A percentile compares a stretch with the other conserved stretches of the same genome.
Evolutionary conservation across 2,888 invertebrate species (phyloP).

Genomic region (Ecliptopera silaceata): DNA sequence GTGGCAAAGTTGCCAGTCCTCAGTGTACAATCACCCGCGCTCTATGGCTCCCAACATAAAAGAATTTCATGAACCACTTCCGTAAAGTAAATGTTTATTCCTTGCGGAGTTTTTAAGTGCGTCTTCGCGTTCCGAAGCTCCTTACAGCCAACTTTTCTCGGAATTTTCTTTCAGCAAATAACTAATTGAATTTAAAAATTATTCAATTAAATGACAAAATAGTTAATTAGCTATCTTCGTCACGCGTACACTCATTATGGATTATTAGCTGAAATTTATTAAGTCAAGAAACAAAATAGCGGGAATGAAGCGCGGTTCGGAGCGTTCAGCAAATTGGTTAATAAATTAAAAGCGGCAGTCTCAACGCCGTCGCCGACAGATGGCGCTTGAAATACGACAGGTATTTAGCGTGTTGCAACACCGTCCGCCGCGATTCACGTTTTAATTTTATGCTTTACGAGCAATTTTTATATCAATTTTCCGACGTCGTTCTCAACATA

Average conservation of each 20-base stretch:
- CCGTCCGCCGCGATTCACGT: conserved; percentile 70
- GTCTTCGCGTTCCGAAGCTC: conserved; percentile 26
- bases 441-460: conserved; percentile 81
- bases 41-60: conserved; percentile 40
- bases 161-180: conserved; percentile 24
- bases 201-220: conserved; percentile 41
- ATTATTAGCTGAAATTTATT: conserved; percentile 75
- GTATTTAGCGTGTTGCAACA: conserved; percentile 82
- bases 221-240: conserved; percentile 53
- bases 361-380: conserved; percentile 78
- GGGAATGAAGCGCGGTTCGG: conserved; percentile 66
- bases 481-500: conserved; percentile 66
- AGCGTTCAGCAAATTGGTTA: conserved; percentile 79
- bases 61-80: conserved; percentile 41
- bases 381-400: conserved; percentile 81
- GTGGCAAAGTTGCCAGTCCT: conserved; percentile 53
- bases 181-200: conserved; percentile 36
- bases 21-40: conserved; percentile 43
- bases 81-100: conserved; percentile 38
- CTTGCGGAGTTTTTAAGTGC: conserved; percentile 37
- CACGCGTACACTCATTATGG: conserved; percentile 61
- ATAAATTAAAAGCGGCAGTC: conserved; percentile 81
- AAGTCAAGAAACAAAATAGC: conserved; percentile 79
- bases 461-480: conserved; percentile 81
- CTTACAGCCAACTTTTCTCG: conserved; percentile 20